These are phyloP conservation scores for Athrips mouffetella DNA, from an alignment of 2,888 invertebrate species.

Conservation along the genomic window DNA sequence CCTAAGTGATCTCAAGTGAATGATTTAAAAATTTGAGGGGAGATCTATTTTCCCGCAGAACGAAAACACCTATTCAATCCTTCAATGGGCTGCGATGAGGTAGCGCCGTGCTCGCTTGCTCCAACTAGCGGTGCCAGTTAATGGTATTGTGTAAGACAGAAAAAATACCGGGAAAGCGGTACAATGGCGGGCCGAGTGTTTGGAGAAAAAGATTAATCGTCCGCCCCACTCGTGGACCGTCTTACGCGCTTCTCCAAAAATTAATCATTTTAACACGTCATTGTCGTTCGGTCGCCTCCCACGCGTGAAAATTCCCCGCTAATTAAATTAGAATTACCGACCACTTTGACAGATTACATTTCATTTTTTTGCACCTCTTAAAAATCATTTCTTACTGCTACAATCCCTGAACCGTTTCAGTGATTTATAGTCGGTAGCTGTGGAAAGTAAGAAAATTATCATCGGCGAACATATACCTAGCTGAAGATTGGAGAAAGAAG, in stretches of 20 bases:
- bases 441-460: conserved; percentile 34
- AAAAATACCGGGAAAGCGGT: conserved; percentile 68
- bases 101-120: conserved; percentile 56
- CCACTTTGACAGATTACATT: conserved; percentile 67
- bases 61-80: conserved; percentile 78
- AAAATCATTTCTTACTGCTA: conserved; percentile 40
- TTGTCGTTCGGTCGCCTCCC: conserved; percentile 63
- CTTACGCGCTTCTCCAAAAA: conserved; percentile 60
- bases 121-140: conserved; percentile 76
- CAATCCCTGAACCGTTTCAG: conserved; percentile 54
- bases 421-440: conserved; percentile 55
- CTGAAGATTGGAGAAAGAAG: conserved; percentile 54
- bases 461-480: conserved; percentile 30
- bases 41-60: conserved; percentile 69
- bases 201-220: conserved; percentile 77
- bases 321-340: conserved; percentile 75
- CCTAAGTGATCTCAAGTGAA: conserved; percentile 70
- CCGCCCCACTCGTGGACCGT: conserved; percentile 53
- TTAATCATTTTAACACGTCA: conserved; percentile 76
- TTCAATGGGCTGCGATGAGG: conserved; percentile 67
- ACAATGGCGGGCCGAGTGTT: conserved; percentile 58
- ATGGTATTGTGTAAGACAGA: conserved; percentile 74
- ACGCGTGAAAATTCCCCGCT: conserved; percentile 66
- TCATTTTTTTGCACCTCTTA: conserved; percentile 56
- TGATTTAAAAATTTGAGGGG: conserved; percentile 68